Evolutionary conservation across 2,797 vertebrate genomes (phyloP).

Genomic region (Gymnoscopelus braueri): DNA sequence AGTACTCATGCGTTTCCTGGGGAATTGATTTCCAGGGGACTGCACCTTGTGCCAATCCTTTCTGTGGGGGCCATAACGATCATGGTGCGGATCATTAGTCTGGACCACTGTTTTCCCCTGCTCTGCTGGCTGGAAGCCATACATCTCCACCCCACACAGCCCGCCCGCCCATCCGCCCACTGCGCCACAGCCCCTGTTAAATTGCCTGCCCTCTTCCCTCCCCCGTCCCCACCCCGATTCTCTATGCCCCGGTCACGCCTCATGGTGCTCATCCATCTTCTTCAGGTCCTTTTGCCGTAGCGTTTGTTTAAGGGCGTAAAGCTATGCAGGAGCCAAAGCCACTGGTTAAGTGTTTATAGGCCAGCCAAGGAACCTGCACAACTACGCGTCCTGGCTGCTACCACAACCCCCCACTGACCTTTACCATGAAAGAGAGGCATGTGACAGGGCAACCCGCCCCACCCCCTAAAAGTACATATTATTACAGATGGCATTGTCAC

Average conservation of each 20-base stretch:
- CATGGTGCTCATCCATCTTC: constrained; percentile 78
- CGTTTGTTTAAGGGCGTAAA: constrained; percentile 70
- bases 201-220: constrained; percentile 66
- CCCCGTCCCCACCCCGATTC: constrained; percentile 23
- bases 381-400: too few relatives aligned
- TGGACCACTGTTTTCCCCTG: constrained; percentile 82
- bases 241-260: constrained; percentile 58
- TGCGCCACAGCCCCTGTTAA: constrained; percentile 64
- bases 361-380: constrained; percentile 20
- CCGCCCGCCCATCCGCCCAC: constrained; percentile 28
- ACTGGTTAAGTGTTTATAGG: constrained; percentile 48
- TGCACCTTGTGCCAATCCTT: constrained; percentile 76
- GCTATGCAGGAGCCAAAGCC: constrained; percentile 44
- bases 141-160: constrained; percentile 58
- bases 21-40: constrained; percentile 83
- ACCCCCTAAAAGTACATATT: constrained; percentile 32
- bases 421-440: constrained; percentile 39
- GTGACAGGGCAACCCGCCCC: constrained; percentile 15
- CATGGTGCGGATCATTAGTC: constrained; percentile 84
- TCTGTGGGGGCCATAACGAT: constrained; percentile 82
- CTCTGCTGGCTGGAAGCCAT: constrained; percentile 76
- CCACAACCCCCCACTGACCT: constrained; percentile 33
- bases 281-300: constrained; percentile 50
- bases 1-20: constrained; percentile 72
- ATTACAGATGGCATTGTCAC: constrained; percentile 28